Base-by-base conservation (phyloP, 1,140 invertebrate genomes). In the Heliconius melpomene region DNA sequence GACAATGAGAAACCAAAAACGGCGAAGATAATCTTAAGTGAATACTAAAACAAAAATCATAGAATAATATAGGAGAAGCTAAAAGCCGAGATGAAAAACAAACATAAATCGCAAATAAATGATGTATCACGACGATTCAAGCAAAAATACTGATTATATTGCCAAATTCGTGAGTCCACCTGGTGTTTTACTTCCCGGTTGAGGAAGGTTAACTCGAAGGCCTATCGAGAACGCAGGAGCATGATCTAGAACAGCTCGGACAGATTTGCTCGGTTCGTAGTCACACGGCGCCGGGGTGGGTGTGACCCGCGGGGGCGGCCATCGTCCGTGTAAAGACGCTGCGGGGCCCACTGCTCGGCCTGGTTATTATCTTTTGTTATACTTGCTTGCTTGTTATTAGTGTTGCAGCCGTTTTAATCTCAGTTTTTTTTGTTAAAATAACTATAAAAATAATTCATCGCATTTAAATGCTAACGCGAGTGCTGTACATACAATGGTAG, bases 201-300 rank as follows among this genome's bases (percentile, higher is more conserved):
- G 87, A 20, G 93, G 91, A 20, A 86, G 84, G 80, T 93, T 95
- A 3, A 96, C 96, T 83, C 96, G 96, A 74, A 96, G 89, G 11
- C 96, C 96, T 87, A 96, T 97, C 3, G 96, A 97, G 85, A 96
- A 97, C 79, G 96, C 96, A 50, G 96, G 96, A 6, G 96, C 95
- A 81, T 95, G 95, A 82, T 96, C 96, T 79, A 96, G 94, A 5
- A 97, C 95, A 0, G 95, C 95, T 86, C 96, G 96, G 66, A 96
- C 96, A 2, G 96, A 96, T 79, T 96, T 96, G 85, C 97, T 96
- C 0, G 98, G 97, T 94, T 97, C 96, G 95, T 99, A 96, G 94
- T 98, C 96, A 77, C 98, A 95, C 74, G 98, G 96, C 84, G 98
- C 97, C 1, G 98, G 98, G 23, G 98, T 98, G 9, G 96, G 95